phyloP scores from a whole-genome alignment of 2,113 vertebrate species.

The Gadus chalcogrammus region DNA sequence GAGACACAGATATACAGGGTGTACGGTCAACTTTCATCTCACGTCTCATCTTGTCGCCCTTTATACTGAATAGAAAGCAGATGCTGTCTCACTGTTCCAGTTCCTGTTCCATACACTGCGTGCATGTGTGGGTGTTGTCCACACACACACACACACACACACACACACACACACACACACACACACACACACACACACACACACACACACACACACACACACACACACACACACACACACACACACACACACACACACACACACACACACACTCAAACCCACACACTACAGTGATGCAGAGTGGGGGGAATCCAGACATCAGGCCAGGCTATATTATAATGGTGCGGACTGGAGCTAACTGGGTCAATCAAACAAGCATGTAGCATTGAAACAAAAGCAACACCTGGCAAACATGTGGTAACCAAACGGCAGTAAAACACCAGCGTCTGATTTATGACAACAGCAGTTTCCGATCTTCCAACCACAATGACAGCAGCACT shows the following conservation, averaged over 20 bases:
- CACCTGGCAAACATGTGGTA: conserved; percentile 20
- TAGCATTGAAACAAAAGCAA: conserved; percentile 27
- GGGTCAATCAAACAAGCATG: conserved; percentile 43
- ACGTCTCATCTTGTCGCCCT: too few relatives aligned
- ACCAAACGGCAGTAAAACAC: conserved; percentile 2
- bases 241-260: conserved; percentile 7
- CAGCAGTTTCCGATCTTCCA: neutral
- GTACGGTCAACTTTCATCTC: too few relatives aligned
- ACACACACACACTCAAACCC: conserved; percentile 9
- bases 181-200: conserved; percentile 21
- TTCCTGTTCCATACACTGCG: too few relatives aligned
- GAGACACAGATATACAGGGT: neutral
- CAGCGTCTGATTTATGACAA: neutral
- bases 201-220: conserved; percentile 21
- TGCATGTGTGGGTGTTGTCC: too few relatives aligned
- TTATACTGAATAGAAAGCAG: too few relatives aligned
- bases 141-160: neutral
- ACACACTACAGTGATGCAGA: conserved; percentile 9
- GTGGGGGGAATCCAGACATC: conserved; percentile 35
- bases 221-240: conserved; percentile 5
- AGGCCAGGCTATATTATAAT: conserved; percentile 44
- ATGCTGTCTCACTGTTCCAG: too few relatives aligned
- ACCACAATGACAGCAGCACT: neutral
- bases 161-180: conserved; percentile 12
- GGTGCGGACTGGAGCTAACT: conserved; percentile 33